Evolutionary conservation across 2,113 vertebrate genomes (phyloP).

Genomic region (Saccopteryx bilineata): DNA sequence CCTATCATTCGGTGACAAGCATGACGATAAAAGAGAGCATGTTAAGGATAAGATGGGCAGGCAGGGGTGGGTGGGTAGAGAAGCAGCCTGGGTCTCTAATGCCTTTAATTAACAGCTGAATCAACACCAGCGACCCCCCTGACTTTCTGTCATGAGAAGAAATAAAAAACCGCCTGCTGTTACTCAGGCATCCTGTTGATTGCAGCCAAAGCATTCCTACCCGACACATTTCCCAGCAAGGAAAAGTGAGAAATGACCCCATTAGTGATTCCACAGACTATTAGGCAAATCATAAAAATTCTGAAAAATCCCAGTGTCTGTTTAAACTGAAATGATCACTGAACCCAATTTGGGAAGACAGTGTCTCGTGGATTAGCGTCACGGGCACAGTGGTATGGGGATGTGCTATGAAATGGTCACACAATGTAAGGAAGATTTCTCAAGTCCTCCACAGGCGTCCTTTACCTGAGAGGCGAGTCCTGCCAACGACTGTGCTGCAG

Average conservation of each 20-base stretch:
- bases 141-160: not conserved
- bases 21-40: not conserved
- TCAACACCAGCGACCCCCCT: not conserved
- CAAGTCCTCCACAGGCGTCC: rapidly evolving
- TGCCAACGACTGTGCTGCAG: not conserved
- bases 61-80: not conserved
- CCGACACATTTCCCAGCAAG: not conserved
- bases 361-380: not conserved
- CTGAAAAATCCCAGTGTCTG: not conserved
- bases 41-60: not conserved
- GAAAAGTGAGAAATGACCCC: not conserved
- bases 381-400: not conserved
- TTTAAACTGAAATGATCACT: not conserved
- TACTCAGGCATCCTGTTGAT: not conserved
- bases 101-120: not conserved
- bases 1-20: not conserved
- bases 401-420: not conserved
- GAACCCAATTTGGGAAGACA: not conserved
- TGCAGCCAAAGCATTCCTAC: not conserved
- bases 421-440: rapidly evolving
- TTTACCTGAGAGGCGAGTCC: not conserved
- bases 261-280: not conserved
- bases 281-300: not conserved
- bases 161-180: not conserved
- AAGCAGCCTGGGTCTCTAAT: not conserved